Base-by-base conservation (phyloP, 2,797 vertebrate genomes). In the Merluccius polli region DNA sequence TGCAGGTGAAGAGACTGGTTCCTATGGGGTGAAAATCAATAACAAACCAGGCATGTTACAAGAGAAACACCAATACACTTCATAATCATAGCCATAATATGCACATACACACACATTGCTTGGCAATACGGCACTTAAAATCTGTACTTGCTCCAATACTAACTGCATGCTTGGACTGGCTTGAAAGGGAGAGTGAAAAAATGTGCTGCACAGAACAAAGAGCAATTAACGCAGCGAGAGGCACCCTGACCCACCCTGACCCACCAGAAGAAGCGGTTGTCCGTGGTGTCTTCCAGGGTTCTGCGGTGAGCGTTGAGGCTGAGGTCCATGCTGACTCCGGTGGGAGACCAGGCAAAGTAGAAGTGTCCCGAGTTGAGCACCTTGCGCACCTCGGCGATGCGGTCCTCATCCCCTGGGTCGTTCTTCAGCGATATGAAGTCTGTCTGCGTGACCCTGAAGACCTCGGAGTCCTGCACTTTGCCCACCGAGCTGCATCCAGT, bases 221-320 rank as follows among this genome's bases (percentile, higher is more conserved):
- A 15, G 16, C 12, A 21, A 2, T 48, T 4, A 48, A 21, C 1
- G 44, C 1, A 5, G 44, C 6, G 18, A 21, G 44, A 10, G 52
- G 52, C 21, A 35, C 33, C 21, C 21, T 7, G 33, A 35, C 33
- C 33, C 3, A 8, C 33, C 3, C 7, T 29, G 13, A 30, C 95
- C 90, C 91, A 99, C 97, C 97, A 99, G 92, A 99, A 99, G 90
- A 97, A 99, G 71, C 98, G 95, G 48, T 98, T 98, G 86, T 99
- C 97, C 24, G 98, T 98, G 5, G 93, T 93, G 86, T 97, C 96
- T 80, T 98, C 96, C 71, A 98, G 93, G 84, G 94, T 93, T 85
- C 96, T 95, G 73, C 97, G 96, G 80, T 97, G 97, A 35, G 97
- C 98, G 16, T 95, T 99, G 68, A 99, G 95, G 84, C 98, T 99